Evolutionary conservation across 1,140 invertebrate genomes (phyloP).

Genomic region (Vollenhovia emeryi): DNA sequence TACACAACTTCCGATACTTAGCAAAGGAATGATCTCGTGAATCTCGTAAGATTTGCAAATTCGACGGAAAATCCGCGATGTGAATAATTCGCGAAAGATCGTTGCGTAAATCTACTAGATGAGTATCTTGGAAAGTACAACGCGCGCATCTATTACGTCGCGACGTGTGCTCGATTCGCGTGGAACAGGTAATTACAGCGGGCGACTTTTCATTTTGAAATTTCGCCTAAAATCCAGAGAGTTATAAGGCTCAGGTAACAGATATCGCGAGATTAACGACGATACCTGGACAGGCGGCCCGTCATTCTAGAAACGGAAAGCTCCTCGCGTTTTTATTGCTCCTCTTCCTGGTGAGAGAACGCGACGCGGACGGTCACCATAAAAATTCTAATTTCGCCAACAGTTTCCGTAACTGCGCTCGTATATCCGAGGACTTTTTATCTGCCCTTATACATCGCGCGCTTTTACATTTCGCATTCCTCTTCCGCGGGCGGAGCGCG

Average conservation of each 20-base stretch:
- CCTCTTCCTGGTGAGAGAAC: background rate
- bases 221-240: constrained; percentile 13
- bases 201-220: constrained; percentile 23
- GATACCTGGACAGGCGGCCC: constrained; percentile 39
- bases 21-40: background rate
- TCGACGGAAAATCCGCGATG: background rate
- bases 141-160: constrained; percentile 23
- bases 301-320: constrained; percentile 46
- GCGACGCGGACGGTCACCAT: constrained; percentile 31
- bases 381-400: constrained; percentile 68
- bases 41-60: background rate
- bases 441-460: constrained; percentile 41
- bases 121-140: constrained; percentile 6
- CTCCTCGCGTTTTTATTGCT: constrained; percentile 50
- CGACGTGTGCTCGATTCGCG: background rate
- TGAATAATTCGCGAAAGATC: constrained; percentile 15
- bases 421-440: constrained; percentile 53
- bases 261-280: constrained; percentile 61
- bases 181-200: constrained; percentile 20
- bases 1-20: background rate
- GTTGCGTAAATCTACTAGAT: background rate
- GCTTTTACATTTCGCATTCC: constrained; percentile 33
- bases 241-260: constrained; percentile 49
- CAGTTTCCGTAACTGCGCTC: constrained; percentile 29
- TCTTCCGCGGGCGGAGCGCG: background rate